Evolutionary conservation across 2,797 vertebrate genomes (phyloP), one percentile per base, ranked within the genome.

Genomic region (Ambastaia sidthimunki): DNA sequence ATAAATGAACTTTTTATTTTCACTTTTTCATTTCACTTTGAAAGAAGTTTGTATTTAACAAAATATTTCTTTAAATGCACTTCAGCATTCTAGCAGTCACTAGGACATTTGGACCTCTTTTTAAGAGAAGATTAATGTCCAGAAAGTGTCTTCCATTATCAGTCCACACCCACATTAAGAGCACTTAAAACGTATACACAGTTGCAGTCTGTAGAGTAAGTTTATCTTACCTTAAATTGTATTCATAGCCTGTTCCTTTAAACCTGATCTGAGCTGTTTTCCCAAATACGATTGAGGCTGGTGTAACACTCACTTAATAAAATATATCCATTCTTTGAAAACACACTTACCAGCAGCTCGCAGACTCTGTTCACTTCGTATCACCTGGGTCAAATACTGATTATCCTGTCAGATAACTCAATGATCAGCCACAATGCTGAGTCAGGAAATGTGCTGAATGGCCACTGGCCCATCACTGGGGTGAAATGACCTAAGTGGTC

Each of bases 341-440:
- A 68, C 11, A 34, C 68, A 37, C 12, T 18, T 41, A 75, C 37
- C 41, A 19, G 19, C 31, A 70, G 59, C n/a, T 72, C 13, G 19
- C 9, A 48, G 15, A 23, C 59, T 3, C 1, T 0, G 31, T 23
- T 82, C 23, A 18, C 41, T 82, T 71, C 55, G 34, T 73, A 70
- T 57, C 63, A 16, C 68, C 62, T 71, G 71, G 76, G 71, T 75
- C 73, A 83, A 79, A 47, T 71, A 68, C 47, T 65, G 67, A 57
- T 67, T 80, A 74, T 82, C 47, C 63, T 71, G 63, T 57, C 84
- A 80, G 74, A 72, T 76, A 41, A 67, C 65, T 77, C 71, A 25
- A 82, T 74, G 65, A 12, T 31, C 63, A 67, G 50, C 50, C 1
- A n/a, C 73, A 80, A 57, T 62, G 67, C 76, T 85, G 71, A 83